These are phyloP conservation scores for Tipula vernalis DNA, from an alignment of 2,888 invertebrate species.

Conservation along the genomic window DNA sequence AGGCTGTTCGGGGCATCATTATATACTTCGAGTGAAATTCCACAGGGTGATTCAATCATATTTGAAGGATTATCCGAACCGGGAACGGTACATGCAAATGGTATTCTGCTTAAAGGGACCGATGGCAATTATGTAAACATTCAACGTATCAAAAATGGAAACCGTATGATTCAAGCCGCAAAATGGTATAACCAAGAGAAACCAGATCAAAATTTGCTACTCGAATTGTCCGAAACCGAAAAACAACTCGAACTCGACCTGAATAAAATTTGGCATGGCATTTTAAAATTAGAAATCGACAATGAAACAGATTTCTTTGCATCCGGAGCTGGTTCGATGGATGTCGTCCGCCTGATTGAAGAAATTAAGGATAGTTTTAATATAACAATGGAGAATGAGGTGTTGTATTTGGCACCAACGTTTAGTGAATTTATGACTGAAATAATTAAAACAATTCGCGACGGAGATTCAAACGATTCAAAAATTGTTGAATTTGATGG, in stretches of 20 bases:
- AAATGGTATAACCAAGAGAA: conserved; percentile 57
- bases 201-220: conserved; percentile 34
- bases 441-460: conserved; percentile 54
- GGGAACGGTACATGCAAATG: conserved; percentile 62
- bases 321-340: conserved; percentile 96
- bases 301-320: conserved; percentile 83
- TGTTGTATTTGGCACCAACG: conserved; percentile 84
- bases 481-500: conserved; percentile 47
- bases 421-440: conserved; percentile 67
- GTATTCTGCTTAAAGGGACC: conserved; percentile 66
- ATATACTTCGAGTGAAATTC: conserved; percentile 44
- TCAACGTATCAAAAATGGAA: conserved; percentile 59
- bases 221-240: conserved; percentile 65
- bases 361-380: conserved; percentile 74
- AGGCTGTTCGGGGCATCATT: conserved; percentile 70
- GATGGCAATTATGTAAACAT: conserved; percentile 73
- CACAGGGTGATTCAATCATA: conserved; percentile 43
- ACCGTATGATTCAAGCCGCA: conserved; percentile 69
- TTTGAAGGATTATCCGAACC: conserved; percentile 48
- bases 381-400: conserved; percentile 71
- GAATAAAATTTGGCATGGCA: conserved; percentile 68
- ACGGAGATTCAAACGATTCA: conserved; percentile 36
- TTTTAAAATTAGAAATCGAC: conserved; percentile 62
- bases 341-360: conserved; percentile 80
- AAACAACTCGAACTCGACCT: conserved; percentile 49